Percentiles rank a stretch among this genome's conserved stretches.
phyloP scores from a whole-genome alignment of 2,888 invertebrate species.

The Galeopsomyia nigrocyanea region DNA sequence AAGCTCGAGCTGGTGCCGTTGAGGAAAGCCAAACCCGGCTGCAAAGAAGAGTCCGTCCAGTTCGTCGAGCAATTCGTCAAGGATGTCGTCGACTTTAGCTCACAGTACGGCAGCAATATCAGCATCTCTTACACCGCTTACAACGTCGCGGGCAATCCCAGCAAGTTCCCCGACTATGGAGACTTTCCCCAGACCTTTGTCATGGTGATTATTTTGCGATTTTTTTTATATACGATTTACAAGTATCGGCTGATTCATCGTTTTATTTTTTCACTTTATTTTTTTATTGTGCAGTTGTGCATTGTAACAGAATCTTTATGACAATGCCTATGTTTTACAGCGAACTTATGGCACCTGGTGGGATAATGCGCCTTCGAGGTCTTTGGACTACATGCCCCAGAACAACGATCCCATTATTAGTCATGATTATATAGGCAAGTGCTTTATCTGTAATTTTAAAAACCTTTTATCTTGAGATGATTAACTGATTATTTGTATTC shows the following conservation, averaged over 20 bases:
- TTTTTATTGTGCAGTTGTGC: not conserved
- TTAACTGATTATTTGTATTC: not conserved
- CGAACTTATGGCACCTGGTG: conserved; percentile 90
- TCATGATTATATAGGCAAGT: conserved; percentile 85
- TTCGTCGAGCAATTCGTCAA: conserved; percentile 84
- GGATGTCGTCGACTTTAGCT: conserved; percentile 86
- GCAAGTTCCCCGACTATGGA: conserved; percentile 90
- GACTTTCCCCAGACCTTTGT: conserved; percentile 93
- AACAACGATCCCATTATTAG: conserved; percentile 77
- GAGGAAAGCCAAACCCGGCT: conserved; percentile 9
- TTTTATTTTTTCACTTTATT: not conserved
- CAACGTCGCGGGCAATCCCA: conserved; percentile 87
- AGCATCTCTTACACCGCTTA: conserved; percentile 91
- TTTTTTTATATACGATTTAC: not conserved
- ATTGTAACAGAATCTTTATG: too few relatives aligned
- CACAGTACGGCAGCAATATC: conserved; percentile 89
- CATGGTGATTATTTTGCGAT: conserved; percentile 76
- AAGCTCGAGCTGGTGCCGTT: not conserved
- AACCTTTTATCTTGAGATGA: not conserved
- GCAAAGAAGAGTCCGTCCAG: conserved; percentile 58
- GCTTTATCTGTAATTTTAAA: conserved; percentile 10
- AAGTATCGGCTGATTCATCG: conserved; percentile 1
- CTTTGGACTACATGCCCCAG: conserved; percentile 80
- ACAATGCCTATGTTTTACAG: conserved; percentile 67
- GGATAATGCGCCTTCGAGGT: conserved; percentile 82